A percentile compares a stretch with the other conserved stretches of the same genome.
Conservation (phyloP, 1,140 invertebrate species). For the Drosophila miranda region DNA sequence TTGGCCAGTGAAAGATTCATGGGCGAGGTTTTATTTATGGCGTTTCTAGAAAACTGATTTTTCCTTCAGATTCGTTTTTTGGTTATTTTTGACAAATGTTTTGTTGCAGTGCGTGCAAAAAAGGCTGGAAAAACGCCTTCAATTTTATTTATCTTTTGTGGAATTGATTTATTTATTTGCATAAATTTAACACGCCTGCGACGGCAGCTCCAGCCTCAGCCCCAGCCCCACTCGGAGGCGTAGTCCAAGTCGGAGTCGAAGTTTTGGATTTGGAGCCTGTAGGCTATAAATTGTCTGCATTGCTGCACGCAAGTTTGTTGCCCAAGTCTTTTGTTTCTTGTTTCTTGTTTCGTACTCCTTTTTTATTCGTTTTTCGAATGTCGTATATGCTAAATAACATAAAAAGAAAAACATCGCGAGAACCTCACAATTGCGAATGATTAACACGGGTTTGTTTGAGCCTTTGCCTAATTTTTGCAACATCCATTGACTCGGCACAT, state of each 20-base stretch:
- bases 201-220: conserved; percentile 43
- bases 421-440: conserved; percentile 28
- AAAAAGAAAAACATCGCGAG: conserved; percentile 19
- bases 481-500: conserved; percentile 58
- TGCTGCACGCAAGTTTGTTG: conserved; percentile 74
- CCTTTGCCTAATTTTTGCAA: conserved; percentile 25
- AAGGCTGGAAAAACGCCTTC: conserved; percentile 35
- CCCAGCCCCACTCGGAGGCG: too few species aligned
- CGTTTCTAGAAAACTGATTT: conserved; percentile 22
- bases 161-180: conserved; percentile 77
- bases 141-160: conserved; percentile 36
- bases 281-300: conserved; percentile 64
- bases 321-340: conserved; percentile 67
- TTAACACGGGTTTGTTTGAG: conserved; percentile 29
- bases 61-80: conserved; percentile 23
- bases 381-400: neutral
- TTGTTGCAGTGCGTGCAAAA: conserved; percentile 56
- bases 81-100: conserved; percentile 33
- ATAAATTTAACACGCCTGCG: conserved; percentile 78
- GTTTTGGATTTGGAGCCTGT: conserved; percentile 40
- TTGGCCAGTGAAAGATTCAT: conserved; percentile 26
- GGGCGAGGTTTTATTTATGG: conserved; percentile 45
- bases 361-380: conserved; percentile 6
- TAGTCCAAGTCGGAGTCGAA: conserved; percentile 8
- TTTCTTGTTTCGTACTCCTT: conserved; percentile 4